phyloP scores from a whole-genome alignment of 1,140 invertebrate genomes.

The Formica selysi region DNA sequence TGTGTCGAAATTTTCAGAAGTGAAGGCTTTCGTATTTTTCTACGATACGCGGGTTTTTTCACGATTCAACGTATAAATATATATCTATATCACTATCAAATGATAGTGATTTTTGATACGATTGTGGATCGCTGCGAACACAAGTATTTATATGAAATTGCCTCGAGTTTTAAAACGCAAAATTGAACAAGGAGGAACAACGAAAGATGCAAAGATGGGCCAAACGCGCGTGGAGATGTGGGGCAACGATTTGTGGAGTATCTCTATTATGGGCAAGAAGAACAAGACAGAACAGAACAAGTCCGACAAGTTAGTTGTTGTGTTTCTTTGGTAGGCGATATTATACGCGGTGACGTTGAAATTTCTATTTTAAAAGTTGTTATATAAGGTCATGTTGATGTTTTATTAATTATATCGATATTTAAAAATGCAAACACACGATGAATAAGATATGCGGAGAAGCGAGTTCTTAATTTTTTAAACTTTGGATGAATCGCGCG shows the following conservation, averaged over 20 bases:
- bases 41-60: slow-evolving; percentile 17
- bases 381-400: no score
- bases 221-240: slow-evolving; percentile 63
- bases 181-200: background rate
- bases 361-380: no score
- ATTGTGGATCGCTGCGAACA: background rate
- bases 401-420: no score
- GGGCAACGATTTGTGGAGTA: slow-evolving; percentile 77
- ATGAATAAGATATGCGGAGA: background rate
- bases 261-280: slow-evolving; percentile 30
- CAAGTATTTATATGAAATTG: background rate
- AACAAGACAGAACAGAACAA: background rate
- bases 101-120: background rate
- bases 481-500: background rate
- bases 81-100: no score
- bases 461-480: background rate
- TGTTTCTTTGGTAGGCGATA: background rate
- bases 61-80: background rate
- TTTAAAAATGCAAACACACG: no score
- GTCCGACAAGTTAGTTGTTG: slow-evolving; percentile 15
- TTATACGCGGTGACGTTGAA: no score
- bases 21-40: slow-evolving; percentile 13
- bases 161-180: slow-evolving; percentile 21
- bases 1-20: background rate
- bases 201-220: slow-evolving; percentile 13